Evolutionary conservation across 2,888 invertebrate genomes (phyloP).

Genomic region (Cepaea hortensis): DNA sequence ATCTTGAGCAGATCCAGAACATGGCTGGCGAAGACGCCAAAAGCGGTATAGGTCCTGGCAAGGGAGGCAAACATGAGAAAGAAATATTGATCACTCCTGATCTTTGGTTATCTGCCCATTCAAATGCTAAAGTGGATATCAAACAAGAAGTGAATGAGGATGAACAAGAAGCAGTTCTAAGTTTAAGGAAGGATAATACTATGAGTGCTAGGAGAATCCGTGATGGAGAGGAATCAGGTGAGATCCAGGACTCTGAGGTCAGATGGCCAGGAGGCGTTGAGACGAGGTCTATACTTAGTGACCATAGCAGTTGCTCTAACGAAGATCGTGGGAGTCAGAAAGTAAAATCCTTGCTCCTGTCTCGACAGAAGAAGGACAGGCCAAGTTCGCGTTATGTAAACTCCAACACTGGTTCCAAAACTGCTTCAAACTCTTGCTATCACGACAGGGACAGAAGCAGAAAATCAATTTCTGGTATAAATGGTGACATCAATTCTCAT

Average conservation of each 20-base stretch:
- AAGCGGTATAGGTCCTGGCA: constrained; percentile 48
- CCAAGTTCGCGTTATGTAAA: not conserved
- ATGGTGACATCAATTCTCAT: not conserved
- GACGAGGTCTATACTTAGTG: constrained; percentile 1
- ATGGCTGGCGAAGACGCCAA: constrained; percentile 46
- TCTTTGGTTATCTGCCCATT: constrained; percentile 82
- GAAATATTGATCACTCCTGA: constrained; percentile 88
- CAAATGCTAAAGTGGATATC: constrained; percentile 22
- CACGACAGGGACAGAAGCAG: not conserved
- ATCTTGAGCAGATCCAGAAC: constrained; percentile 83
- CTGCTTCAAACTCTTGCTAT: not conserved
- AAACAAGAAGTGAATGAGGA: constrained; percentile 42
- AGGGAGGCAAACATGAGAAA: constrained; percentile 55
- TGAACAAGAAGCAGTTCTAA: not conserved
- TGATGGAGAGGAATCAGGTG: constrained; percentile 15
- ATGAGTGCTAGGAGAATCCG: not conserved
- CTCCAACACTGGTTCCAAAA: not conserved
- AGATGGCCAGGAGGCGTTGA: constrained; percentile 7
- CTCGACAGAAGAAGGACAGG: not conserved
- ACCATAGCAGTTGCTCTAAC: constrained; percentile 36
- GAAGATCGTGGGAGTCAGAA: constrained; percentile 11
- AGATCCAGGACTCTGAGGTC: constrained; percentile 21
- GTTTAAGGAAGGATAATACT: constrained; percentile 29
- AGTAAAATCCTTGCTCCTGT: not conserved
- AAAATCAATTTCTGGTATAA: not conserved